Evolutionary conservation across 2,888 invertebrate species (phyloP).

Genomic region (Aspidapion aeneum): DNA sequence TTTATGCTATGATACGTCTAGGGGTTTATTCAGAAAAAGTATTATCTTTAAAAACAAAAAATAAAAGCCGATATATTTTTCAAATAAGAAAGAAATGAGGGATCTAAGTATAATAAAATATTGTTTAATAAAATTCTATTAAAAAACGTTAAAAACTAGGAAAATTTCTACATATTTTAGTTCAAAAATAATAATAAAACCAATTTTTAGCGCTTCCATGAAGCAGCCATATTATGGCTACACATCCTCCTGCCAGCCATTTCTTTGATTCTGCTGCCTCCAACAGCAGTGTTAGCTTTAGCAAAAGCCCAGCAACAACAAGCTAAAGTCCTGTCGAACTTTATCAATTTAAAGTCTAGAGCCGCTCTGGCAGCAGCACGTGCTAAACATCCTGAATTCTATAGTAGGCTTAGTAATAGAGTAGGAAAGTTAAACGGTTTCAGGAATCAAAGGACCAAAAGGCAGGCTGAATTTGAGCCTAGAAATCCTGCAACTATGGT

Average conservation of each 20-base stretch:
- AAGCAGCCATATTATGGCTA: slow-evolving; percentile 17
- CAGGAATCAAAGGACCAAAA: background rate
- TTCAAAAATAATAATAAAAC: too few species aligned
- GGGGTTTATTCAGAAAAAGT: too few species aligned
- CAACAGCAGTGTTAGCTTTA: slow-evolving; percentile 6
- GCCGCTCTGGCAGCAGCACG: slow-evolving; percentile 12
- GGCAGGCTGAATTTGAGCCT: background rate
- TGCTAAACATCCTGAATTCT: slow-evolving; percentile 4
- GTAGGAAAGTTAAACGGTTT: background rate
- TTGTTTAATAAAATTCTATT: too few species aligned
- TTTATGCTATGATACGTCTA: too few species aligned
- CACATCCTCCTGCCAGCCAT: slow-evolving; percentile 18
- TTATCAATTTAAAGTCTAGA: slow-evolving; percentile 10
- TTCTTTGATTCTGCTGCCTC: slow-evolving; percentile 16
- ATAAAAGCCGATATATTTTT: too few species aligned
- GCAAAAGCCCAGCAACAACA: slow-evolving; percentile 20
- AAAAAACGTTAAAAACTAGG: too few species aligned
- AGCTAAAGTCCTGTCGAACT: slow-evolving; percentile 15
- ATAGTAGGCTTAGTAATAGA: background rate
- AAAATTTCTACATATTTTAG: too few species aligned
- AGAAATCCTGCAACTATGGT: background rate
- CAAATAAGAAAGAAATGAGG: too few species aligned
- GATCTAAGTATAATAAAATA: too few species aligned
- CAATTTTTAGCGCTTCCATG: slow-evolving; percentile 15
- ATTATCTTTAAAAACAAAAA: too few species aligned